phyloP scores from a whole-genome alignment of 2,113 vertebrate genomes.

The Azemiops feae region DNA sequence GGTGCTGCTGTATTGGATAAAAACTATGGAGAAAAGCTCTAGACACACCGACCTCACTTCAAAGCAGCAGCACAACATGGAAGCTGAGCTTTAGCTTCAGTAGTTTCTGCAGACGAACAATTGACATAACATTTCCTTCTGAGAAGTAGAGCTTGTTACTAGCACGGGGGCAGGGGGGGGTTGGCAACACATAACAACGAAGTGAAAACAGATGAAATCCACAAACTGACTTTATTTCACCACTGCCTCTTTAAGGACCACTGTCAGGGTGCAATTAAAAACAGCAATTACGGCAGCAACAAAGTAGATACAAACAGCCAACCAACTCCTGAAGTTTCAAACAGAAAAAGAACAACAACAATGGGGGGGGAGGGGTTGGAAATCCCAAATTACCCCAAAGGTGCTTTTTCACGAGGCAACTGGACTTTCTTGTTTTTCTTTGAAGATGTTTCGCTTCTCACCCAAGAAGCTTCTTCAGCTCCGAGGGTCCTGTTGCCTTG shows the following conservation, averaged over 20 bases:
- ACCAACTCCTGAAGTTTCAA: neutral
- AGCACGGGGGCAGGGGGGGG: neutral
- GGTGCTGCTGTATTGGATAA: neutral
- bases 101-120: neutral
- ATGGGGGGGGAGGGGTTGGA: too few relatives aligned
- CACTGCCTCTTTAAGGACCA: neutral
- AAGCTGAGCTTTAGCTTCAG: neutral
- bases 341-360: neutral
- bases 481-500: too few relatives aligned
- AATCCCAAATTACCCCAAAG: too few relatives aligned
- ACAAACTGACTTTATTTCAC: neutral
- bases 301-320: neutral
- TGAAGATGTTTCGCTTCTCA: too few relatives aligned
- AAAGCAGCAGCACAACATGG: neutral
- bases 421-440: too few relatives aligned
- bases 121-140: neutral
- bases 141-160: neutral
- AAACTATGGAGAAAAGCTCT: neutral
- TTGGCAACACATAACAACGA: neutral
- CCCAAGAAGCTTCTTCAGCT: too few relatives aligned
- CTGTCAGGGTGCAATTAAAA: neutral
- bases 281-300: neutral
- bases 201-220: neutral
- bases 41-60: neutral
- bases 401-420: too few relatives aligned